Conservation (phyloP, 1,140 invertebrate species). For the Ceratina japonica region DNA sequence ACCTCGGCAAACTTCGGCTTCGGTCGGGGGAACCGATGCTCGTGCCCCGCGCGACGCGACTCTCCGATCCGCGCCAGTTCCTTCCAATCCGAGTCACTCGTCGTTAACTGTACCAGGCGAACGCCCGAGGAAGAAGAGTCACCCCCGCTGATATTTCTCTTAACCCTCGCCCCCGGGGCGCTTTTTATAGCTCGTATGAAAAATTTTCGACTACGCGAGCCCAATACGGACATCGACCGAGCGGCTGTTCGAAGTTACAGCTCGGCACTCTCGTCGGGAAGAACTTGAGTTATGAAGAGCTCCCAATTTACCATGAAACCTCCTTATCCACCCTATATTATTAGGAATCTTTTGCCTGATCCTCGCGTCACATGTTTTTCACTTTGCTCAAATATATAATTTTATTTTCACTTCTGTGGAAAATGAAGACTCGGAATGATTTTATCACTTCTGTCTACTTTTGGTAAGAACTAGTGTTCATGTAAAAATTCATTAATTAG, state of each 20-base stretch:
- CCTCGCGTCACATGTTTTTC: background rate
- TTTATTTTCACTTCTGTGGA: no score
- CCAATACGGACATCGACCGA: conserved; percentile 24
- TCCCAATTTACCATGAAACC: conserved; percentile 1
- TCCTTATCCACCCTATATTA: background rate
- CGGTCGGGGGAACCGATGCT: conserved; percentile 42
- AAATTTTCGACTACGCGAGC: conserved; percentile 50
- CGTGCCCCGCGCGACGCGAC: conserved; percentile 53
- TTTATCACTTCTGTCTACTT: no score
- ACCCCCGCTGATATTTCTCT: conserved; percentile 52
- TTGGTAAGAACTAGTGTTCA: no score
- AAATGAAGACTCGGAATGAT: no score
- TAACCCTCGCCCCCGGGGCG: conserved; percentile 47
- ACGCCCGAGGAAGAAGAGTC: conserved; percentile 35
- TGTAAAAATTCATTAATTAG: no score
- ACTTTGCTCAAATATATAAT: background rate
- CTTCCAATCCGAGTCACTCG: conserved; percentile 52
- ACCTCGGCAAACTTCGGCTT: conserved; percentile 60
- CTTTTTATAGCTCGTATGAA: conserved; percentile 56
- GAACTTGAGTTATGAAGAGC: conserved; percentile 46
- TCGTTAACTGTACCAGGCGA: conserved; percentile 12
- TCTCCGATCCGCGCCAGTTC: conserved; percentile 46
- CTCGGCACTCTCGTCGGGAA: conserved; percentile 11
- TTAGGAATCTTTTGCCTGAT: background rate
- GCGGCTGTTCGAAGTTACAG: conserved; percentile 33